These are phyloP conservation scores for Hemicrepidius hirtus DNA, from an alignment of 2,888 invertebrate species.

Conservation along the genomic window DNA sequence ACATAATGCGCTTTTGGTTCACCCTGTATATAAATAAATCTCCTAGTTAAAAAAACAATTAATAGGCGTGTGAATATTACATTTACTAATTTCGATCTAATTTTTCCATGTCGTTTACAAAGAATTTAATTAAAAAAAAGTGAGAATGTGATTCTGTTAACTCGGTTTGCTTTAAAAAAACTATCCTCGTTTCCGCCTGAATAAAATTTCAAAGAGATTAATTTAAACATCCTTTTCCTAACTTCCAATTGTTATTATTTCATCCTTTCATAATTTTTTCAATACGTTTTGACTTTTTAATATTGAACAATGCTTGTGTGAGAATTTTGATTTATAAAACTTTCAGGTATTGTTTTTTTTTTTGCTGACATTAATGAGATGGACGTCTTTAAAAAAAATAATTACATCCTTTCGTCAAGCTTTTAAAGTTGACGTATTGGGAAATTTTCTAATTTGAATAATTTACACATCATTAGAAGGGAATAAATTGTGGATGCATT, in stretches of 20 bases:
- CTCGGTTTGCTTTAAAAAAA: slow-evolving; percentile 4
- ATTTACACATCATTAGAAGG: no score
- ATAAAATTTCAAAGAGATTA: background rate
- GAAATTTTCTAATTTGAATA: no score
- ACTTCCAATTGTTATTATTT: slow-evolving; percentile 14
- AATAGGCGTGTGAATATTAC: no score
- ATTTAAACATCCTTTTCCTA: slow-evolving; percentile 20
- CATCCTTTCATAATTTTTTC: slow-evolving; percentile 23
- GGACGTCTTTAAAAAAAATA: slow-evolving; percentile 8
- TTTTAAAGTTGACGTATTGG: background rate
- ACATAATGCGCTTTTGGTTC: no score
- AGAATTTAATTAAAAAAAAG: no score
- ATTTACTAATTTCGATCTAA: no score
- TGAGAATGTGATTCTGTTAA: background rate
- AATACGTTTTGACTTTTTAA: slow-evolving; percentile 1
- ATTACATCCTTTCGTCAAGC: slow-evolving; percentile 16
- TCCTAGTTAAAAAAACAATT: no score
- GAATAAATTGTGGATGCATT: no score
- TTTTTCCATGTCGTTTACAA: no score
- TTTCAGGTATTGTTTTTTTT: slow-evolving; percentile 10
- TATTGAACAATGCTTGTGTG: background rate
- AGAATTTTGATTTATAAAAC: slow-evolving; percentile 14
- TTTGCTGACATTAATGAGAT: background rate
- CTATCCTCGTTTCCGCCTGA: background rate
- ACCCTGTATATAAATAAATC: no score